These are phyloP conservation scores for Oreotrochilus melanogaster DNA, from an alignment of 2,113 vertebrate genomes.

Conservation along the genomic window DNA sequence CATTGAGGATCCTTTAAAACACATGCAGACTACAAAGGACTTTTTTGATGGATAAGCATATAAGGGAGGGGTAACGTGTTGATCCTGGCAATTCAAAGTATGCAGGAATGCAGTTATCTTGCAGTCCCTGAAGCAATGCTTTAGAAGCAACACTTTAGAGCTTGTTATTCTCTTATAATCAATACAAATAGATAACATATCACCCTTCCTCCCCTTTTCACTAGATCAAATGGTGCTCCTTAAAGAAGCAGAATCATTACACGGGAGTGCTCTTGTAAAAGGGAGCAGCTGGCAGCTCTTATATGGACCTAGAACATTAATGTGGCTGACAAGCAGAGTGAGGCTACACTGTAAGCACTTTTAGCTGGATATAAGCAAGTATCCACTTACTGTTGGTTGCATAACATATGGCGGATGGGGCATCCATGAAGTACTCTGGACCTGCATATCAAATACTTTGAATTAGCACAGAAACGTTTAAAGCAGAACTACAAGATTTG, in stretches of 20 bases:
- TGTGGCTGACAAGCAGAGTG: neutral
- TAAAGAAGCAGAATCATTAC: neutral
- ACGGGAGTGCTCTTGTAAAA: neutral
- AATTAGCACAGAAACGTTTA: slow-evolving; percentile 76
- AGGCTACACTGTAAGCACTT: slow-evolving; percentile 4
- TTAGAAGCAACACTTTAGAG: neutral
- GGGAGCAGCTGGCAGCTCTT: neutral
- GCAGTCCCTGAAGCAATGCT: neutral
- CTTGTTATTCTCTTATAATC: neutral
- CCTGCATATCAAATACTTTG: slow-evolving; percentile 84
- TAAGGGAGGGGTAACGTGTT: neutral
- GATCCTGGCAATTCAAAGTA: slow-evolving; percentile 21
- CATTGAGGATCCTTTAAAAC: neutral
- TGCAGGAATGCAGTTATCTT: neutral
- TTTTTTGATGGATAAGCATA: neutral
- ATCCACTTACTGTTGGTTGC: slow-evolving; percentile 97
- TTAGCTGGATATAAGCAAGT: slow-evolving; percentile 68
- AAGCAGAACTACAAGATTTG: slow-evolving; percentile 22
- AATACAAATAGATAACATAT: neutral
- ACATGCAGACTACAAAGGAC: neutral
- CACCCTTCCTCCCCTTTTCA: neutral
- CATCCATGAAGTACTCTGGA: slow-evolving; percentile 99
- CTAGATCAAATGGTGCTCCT: neutral
- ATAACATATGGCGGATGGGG: slow-evolving; percentile 99
- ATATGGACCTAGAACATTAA: neutral